These are phyloP conservation scores for Microplitis demolitor DNA, from an alignment of 1,140 invertebrate species.

Conservation along the genomic window DNA sequence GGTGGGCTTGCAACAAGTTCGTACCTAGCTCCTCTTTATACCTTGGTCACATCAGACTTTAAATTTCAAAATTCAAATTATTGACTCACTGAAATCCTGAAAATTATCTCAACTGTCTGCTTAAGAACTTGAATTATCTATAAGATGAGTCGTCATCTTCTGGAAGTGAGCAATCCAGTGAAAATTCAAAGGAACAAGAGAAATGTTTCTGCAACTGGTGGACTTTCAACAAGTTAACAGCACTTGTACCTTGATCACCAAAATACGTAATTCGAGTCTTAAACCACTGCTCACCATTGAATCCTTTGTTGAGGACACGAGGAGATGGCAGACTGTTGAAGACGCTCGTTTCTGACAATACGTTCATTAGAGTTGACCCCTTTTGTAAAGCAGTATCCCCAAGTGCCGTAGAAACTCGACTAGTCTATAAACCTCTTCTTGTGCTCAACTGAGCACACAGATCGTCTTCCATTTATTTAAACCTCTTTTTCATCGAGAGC, in stretches of 20 bases:
- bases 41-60: too few relatives aligned
- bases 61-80: too few relatives aligned
- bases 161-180: too few relatives aligned
- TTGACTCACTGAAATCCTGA: too few relatives aligned
- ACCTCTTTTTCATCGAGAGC: too few relatives aligned
- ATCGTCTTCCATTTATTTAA: too few relatives aligned
- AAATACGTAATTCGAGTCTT: slow-evolving; percentile 12
- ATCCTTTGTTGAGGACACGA: background rate
- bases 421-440: background rate
- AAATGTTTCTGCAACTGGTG: too few relatives aligned
- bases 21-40: background rate
- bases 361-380: slow-evolving; percentile 30
- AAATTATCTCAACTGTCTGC: too few relatives aligned
- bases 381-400: background rate
- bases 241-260: background rate
- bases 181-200: too few relatives aligned
- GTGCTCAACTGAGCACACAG: background rate
- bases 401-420: slow-evolving; percentile 2
- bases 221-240: too few relatives aligned
- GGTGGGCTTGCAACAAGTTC: slow-evolving; percentile 17
- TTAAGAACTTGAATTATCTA: too few relatives aligned
- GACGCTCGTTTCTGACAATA: slow-evolving; percentile 36
- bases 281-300: background rate
- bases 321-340: background rate
- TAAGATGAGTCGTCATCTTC: too few relatives aligned